Evolutionary conservation across 2,113 vertebrate species (phyloP).

Genomic region (Tachuris rubrigastra): DNA sequence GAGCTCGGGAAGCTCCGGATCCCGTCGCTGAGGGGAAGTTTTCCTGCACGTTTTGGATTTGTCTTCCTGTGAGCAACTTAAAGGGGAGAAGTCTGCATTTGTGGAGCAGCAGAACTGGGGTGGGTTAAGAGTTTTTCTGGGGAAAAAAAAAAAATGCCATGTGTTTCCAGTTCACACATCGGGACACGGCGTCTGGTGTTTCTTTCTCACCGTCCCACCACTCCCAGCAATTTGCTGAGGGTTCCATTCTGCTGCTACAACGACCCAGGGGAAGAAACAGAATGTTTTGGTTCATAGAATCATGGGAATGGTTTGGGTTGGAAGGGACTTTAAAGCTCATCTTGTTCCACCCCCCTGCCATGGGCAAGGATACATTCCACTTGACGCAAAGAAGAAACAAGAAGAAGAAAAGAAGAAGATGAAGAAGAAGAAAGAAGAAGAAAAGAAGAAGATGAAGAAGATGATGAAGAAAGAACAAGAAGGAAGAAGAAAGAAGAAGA

Average conservation of each 20-base stretch:
- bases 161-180: neutral
- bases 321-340: neutral
- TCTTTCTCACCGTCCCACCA: neutral
- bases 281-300: neutral
- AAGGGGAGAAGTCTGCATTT: neutral
- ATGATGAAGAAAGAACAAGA: too few species aligned
- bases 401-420: neutral
- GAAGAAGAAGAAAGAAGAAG: neutral
- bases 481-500: neutral
- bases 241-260: neutral
- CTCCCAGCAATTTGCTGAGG: neutral
- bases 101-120: neutral
- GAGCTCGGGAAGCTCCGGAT: neutral
- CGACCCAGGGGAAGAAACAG: neutral
- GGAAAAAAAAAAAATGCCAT: neutral
- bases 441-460: neutral
- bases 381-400: neutral
- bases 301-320: neutral
- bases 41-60: fast-evolving
- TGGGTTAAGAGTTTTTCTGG: neutral
- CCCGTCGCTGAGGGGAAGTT: fast-evolving
- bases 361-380: neutral
- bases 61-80: too few species aligned
- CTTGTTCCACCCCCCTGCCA: neutral
- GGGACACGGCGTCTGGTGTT: neutral